Base-by-base conservation (phyloP, 2,797 vertebrate species). In the Pempheris klunzingeri region DNA sequence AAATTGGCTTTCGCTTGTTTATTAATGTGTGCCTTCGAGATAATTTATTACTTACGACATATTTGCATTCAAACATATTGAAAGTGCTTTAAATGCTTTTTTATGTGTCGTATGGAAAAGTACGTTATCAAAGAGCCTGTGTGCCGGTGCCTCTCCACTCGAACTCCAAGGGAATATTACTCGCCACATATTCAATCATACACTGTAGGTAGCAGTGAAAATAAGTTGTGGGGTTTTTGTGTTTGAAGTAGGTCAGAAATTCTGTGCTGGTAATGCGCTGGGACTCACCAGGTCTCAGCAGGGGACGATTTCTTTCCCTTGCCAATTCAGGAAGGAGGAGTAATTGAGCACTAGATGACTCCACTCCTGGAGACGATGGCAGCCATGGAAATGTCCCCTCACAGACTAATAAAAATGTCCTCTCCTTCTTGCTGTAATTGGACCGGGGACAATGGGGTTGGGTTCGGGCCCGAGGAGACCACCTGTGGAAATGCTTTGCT, bases 191-290 rank as follows among this genome's bases (percentile, higher is more conserved):
- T 88, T 88, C 67, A 84, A 83, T 90, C 84, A 86, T 69, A 79
- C 44, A 62, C 55, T 66, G 67, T 64, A 59, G 75, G 71, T 83
- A 76, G 84, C 79, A 72, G 68, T 77, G 84, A 82, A 88, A 88
- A 89, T 84, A 87, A 90, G 82, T 88, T 90, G 84, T 75, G 74
- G 53, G 65, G 52, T 78, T 81, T 88, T 68, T 85, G 73, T 89
- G 82, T 85, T 90, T 91, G 91, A 94, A 94, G 91, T 93, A 88
- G 93, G 92, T 93, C 93, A 94, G 88, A 88, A 87, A 87, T 89
- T 84, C 78, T 80, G 82, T 81, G 76, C 74, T 74, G 80, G 83
- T 86, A 90, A 92, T 89, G 87, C 62, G 39, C 54, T 70, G 85
- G 81, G 90, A 91, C 83, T 84, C 65, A 41, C 32, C 68, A 50